A percentile compares a stretch with the other conserved stretches of the same genome.
Evolutionary conservation across 2,797 vertebrate species (phyloP).

Genomic region (Cirrhinus mrigala): DNA sequence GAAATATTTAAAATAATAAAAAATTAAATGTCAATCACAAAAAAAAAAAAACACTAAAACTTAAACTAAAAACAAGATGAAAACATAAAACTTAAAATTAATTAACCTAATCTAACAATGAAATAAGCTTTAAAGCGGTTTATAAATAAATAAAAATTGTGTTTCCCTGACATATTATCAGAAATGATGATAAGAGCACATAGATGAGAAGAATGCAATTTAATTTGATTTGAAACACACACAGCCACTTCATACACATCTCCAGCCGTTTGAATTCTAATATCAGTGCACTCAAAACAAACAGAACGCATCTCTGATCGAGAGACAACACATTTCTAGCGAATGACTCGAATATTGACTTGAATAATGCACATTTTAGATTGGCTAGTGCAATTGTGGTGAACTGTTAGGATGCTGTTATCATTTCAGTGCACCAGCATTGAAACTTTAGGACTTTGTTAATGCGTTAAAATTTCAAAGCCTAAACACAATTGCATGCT

Average conservation of each 20-base stretch:
- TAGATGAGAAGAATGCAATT: constrained; percentile 30
- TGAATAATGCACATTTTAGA: constrained; percentile 22
- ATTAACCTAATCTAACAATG: neutral
- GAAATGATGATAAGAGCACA: neutral
- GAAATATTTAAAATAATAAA: neutral
- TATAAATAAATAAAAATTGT: neutral
- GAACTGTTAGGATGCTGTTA: neutral
- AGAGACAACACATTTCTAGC: neutral
- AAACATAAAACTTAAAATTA: neutral
- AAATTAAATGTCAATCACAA: neutral
- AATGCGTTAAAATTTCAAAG: neutral
- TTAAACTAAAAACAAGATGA: neutral
- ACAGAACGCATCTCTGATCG: neutral
- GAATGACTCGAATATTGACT: constrained; percentile 24
- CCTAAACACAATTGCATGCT: neutral
- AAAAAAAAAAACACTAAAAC: neutral
- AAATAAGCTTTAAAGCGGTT: neutral
- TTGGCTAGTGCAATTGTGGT: neutral
- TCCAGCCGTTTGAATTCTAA: constrained; percentile 44
- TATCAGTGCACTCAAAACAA: constrained; percentile 2
- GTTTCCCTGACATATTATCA: neutral
- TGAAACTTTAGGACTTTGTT: neutral
- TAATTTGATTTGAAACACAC: constrained; percentile 47
- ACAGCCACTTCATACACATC: constrained; percentile 33
- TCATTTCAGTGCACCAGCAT: neutral